Evolutionary conservation across 2,797 vertebrate species (phyloP).

Genomic region (Epinephelus coioides): DNA sequence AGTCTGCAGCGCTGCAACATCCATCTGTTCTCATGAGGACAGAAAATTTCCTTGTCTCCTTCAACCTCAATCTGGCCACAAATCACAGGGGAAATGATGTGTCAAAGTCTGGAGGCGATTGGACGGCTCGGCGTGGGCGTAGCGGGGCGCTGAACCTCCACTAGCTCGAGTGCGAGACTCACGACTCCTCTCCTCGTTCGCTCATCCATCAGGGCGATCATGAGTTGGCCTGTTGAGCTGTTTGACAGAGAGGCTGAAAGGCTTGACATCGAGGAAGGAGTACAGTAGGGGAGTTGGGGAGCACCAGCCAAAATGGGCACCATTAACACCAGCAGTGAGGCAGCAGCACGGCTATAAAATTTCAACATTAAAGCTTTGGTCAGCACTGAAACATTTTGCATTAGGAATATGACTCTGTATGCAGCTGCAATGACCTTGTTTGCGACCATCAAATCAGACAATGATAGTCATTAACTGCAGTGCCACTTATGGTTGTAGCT

Average conservation of each 20-base stretch:
- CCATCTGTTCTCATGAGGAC: slow-evolving; percentile 64
- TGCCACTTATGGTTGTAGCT: slow-evolving; percentile 44
- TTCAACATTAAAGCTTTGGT: slow-evolving; percentile 54
- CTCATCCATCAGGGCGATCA: slow-evolving; percentile 79
- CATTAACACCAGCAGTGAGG: slow-evolving; percentile 45
- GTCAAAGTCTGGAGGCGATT: slow-evolving; percentile 71
- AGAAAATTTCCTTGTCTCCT: slow-evolving; percentile 69
- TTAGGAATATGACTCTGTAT: slow-evolving; percentile 52
- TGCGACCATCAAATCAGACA: slow-evolving; percentile 61
- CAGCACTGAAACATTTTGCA: slow-evolving; percentile 57
- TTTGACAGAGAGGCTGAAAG: slow-evolving; percentile 64
- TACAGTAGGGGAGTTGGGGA: slow-evolving; percentile 35
- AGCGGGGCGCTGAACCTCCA: slow-evolving; percentile 47
- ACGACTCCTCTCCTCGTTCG: slow-evolving; percentile 56
- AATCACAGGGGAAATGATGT: slow-evolving; percentile 82
- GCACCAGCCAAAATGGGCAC: background rate
- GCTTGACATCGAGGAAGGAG: slow-evolving; percentile 39
- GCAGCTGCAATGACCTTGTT: slow-evolving; percentile 64
- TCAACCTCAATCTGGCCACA: slow-evolving; percentile 79
- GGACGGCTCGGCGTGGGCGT: slow-evolving; percentile 52
- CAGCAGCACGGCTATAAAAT: slow-evolving; percentile 47
- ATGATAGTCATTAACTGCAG: slow-evolving; percentile 50
- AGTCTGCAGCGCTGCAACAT: slow-evolving; percentile 56
- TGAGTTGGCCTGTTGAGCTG: slow-evolving; percentile 65
- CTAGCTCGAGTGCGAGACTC: slow-evolving; percentile 44